Conservation (phyloP, 1,140 invertebrate species). For the Bombus pyrosoma region DNA sequence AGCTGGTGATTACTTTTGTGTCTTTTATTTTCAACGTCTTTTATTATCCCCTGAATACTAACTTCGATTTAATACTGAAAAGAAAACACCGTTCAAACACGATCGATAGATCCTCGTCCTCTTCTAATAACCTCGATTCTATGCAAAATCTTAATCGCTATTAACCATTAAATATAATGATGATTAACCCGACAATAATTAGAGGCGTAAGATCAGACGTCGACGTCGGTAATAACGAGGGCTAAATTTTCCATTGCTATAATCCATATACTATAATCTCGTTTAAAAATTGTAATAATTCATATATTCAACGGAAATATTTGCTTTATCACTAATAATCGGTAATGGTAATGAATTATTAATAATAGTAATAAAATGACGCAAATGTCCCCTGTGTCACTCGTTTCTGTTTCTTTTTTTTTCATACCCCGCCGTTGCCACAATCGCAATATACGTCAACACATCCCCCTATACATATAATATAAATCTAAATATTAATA, state of each 20-base stretch:
- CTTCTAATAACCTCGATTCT: neutral
- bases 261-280: no score
- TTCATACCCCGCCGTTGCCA: constrained; percentile 20
- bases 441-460: constrained; percentile 59
- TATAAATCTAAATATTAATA: constrained; percentile 68
- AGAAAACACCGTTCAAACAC: neutral
- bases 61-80: constrained; percentile 35
- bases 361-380: constrained; percentile 28
- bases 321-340: neutral
- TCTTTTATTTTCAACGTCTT: neutral
- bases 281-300: constrained; percentile 19
- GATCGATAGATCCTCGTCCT: neutral
- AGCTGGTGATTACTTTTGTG: no score
- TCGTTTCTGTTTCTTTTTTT: neutral
- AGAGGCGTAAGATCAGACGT: neutral
- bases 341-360: neutral
- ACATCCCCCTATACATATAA: constrained; percentile 65
- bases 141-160: neutral
- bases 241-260: neutral
- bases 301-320: neutral
- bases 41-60: neutral
- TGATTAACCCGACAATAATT: neutral
- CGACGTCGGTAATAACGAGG: neutral
- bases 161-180: neutral
- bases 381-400: constrained; percentile 48